Evolutionary conservation across 2,113 vertebrate genomes (phyloP), one percentile per base, ranked within the genome.

Genomic region (Pimephales promelas): DNA sequence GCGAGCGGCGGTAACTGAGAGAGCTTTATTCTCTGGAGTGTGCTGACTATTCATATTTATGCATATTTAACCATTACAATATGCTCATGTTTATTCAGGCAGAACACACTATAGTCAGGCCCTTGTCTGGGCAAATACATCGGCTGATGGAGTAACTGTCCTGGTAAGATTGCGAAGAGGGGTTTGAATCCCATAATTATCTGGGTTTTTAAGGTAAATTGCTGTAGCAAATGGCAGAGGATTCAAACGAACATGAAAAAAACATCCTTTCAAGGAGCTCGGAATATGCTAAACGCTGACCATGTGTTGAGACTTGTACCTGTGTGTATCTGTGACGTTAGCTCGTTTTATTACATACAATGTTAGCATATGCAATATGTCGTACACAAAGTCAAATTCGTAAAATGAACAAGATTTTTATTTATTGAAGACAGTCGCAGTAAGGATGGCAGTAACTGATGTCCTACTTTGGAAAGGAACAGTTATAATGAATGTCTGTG

Each of bases 21-120:
- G 62, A 78, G 84, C 86, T 2, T 76, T 94, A 81, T 94, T 94
- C 88, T 94, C 93, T 3, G 93, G 93, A 0, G 92, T 94, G 10
- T 94, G 93, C 88, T 94, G 90, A 94, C 77, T 66, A 78, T 78
- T 61, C 31, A 77, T 77, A n/a, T n/a, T 36, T 61, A 78, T 78
- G 54, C 54, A 77, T 77, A 78, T 64, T 64, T 26, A 79, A 79
- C 40, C 43, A 79, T 79, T 78, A 45, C 76, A 66, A 66, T 79
- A 79, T 64, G 57, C 34, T 66, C 40, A 79, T 79, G 77, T 79
- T 79, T 79, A 66, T 66, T 79, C 57, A 79, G 59, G 59, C 59
- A 79, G 7, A 79, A 79, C 22, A 59, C 34, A 14, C 10, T 77
- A 11, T 57, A 3, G 4, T 57, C 74, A 24, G 74, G 31, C 22